Evolutionary conservation across 2,797 vertebrate genomes (phyloP), one percentile per base, ranked within the genome.

Genomic region (Liasis olivaceus): DNA sequence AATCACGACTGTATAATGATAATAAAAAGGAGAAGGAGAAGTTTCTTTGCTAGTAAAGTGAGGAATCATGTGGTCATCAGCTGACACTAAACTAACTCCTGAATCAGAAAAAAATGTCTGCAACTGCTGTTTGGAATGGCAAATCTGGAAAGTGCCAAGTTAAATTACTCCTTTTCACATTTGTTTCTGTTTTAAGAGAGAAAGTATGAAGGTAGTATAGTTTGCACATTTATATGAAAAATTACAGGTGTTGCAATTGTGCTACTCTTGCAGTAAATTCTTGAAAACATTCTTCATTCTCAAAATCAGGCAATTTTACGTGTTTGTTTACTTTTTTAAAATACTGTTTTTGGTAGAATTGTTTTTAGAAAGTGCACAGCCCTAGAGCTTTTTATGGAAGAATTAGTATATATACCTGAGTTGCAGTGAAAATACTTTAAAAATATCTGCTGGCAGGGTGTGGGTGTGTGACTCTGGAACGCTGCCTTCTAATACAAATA

Each of bases 41-140:
- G 91, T 93, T 92, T 94, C n/a, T 63, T 28, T 93, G 58, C 31
- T 87, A 66, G 8, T 0, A 84, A 62, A 88, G 62, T 56, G 66
- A 0, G 20, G 0, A 85, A n/a, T 95, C 88, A 0, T 54, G 13
- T 47, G 92, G 94, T 64, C 88, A 95, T 0, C 94, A 95, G 94
- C 94, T 91, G 91, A 69, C 84, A 92, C 92, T 81, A 89, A 95
- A 92, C 58, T 56, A 90, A 87, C 87, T 85, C 11, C 77, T 51
- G 88, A 58, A 88, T 93, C 85, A 94, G 93, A 84, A 87, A 81
- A 86, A 89, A 66, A 89, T 26, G 56, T 5, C 85, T 24, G 60
- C 1, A 56, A n/a, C 89, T 94, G 90, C 47, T 58, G n/a, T 91
- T 42, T 69, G 94, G 92, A 93, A 92, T 64, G 91, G 90, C 85